Evolutionary conservation across 2,888 invertebrate species (phyloP), one percentile per base, ranked within the genome.

Genomic region (Polydrusus cervinus): DNA sequence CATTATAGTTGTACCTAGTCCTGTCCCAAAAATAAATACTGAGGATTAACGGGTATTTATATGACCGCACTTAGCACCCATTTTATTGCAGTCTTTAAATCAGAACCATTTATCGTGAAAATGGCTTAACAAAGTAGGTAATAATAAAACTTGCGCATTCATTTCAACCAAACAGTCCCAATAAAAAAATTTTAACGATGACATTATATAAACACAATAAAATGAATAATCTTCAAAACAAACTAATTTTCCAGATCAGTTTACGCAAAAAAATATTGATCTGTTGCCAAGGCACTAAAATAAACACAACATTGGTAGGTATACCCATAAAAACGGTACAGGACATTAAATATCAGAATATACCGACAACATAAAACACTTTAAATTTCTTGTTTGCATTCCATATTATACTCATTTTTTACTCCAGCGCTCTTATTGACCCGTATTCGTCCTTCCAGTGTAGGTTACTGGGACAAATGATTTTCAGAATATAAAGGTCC

Each of bases 361-460:
- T 20, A 38, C 57, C 34, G 6, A 34, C n/a, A 38, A 9, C 10
- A 51, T 51, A 60, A 18, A 60, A 40, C 18, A 14, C 30, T 34
- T 55, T 2, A 55, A 34, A 49, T 11, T 43, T 64, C n/a, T 49
- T 49, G 47, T 49, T 49, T 49, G 20, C 43, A 34, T 16, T 64
- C 9, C 40, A 14, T 45, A 49, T n/a, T n/a, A 51, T 18, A 51
- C 47, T 18, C 34, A 55, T 55, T 66, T 67, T 67, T 67, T 53
- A 20, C 8, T n/a, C 8, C 18, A 43, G 53, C 40, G 40, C 40
- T 16, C 64, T 71, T 71, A 71, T 64, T 71, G 71, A 71, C 62
- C 71, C 61, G 47, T 51, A 60, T 53, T 71, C 14, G 71, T 61
- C 71, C 71, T 64, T 71, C 49, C 51, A 43, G 38, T 34, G 34